phyloP scores from a whole-genome alignment of 2,888 invertebrate species.

The Antitype chi region DNA sequence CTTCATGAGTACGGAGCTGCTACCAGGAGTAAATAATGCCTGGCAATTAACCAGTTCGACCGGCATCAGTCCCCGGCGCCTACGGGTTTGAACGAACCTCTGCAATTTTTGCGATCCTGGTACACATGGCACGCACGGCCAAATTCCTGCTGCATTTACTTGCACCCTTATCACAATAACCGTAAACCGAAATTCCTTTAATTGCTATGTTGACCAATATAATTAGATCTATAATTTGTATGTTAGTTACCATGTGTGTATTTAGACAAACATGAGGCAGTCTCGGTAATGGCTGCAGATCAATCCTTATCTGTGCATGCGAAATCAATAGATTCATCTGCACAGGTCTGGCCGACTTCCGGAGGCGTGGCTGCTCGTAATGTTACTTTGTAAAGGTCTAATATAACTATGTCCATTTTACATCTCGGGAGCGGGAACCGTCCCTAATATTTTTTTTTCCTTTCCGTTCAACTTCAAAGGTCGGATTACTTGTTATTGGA shows the following conservation, averaged over 20 bases:
- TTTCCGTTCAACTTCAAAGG: neutral
- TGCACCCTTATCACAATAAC: slow-evolving; percentile 31
- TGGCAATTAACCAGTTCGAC: slow-evolving; percentile 80
- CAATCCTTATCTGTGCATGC: slow-evolving; percentile 69
- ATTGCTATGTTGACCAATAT: slow-evolving; percentile 50
- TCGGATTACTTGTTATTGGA: too few species aligned
- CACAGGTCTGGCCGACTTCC: slow-evolving; percentile 62
- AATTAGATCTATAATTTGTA: slow-evolving; percentile 57
- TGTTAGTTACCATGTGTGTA: slow-evolving; percentile 53
- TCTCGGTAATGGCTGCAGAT: slow-evolving; percentile 65
- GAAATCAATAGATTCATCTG: slow-evolving; percentile 72
- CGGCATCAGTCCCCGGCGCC: slow-evolving; percentile 74
- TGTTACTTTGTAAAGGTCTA: slow-evolving; percentile 54
- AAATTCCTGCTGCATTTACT: slow-evolving; percentile 37
- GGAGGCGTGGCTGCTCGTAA: slow-evolving; percentile 63
- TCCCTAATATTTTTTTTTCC: neutral
- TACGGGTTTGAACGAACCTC: slow-evolving; percentile 68
- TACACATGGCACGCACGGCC: slow-evolving; percentile 47
- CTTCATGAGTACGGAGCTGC: slow-evolving; percentile 73
- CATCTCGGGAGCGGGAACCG: neutral
- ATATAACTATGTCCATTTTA: slow-evolving; percentile 19
- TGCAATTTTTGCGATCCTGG: slow-evolving; percentile 61
- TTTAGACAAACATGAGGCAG: slow-evolving; percentile 65
- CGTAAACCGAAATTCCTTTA: slow-evolving; percentile 33
- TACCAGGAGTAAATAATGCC: slow-evolving; percentile 77